phyloP scores from a whole-genome alignment of 1,140 invertebrate species.

The Drosophila fuyamai region DNA sequence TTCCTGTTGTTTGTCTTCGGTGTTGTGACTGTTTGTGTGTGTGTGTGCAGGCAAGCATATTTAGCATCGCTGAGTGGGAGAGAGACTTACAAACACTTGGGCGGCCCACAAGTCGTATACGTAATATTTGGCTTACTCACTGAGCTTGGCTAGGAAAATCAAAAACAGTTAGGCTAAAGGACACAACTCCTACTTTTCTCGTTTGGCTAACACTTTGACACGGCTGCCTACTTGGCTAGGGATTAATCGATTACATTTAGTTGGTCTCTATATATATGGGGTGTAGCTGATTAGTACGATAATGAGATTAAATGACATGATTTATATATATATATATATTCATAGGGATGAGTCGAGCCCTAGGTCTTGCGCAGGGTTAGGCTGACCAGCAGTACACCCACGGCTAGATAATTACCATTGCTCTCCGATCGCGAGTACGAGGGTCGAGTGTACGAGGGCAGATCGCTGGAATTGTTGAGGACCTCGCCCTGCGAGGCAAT shows the following conservation, averaged over 20 bases:
- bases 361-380: conserved; percentile 80
- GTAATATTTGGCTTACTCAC: conserved; percentile 77
- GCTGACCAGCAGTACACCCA: conserved; percentile 81
- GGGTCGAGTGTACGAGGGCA: conserved; percentile 80
- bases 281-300: conserved; percentile 58
- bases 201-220: conserved; percentile 68
- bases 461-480: conserved; percentile 74
- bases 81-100: conserved; percentile 70
- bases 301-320: conserved; percentile 47
- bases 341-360: conserved; percentile 14
- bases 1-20: conserved; percentile 31
- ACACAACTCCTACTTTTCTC: conserved; percentile 34
- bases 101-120: conserved; percentile 72
- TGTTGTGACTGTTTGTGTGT: conserved; percentile 25
- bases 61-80: conserved; percentile 47
- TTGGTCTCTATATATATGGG: conserved; percentile 50
- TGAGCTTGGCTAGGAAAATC: conserved; percentile 62
- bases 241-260: conserved; percentile 38
- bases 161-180: conserved; percentile 47
- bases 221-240: conserved; percentile 67
- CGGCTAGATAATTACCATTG: conserved; percentile 84
- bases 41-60: conserved; percentile 72
- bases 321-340: conserved; percentile 6
- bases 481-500: conserved; percentile 59
- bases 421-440: conserved; percentile 81